Evolutionary conservation across 2,888 invertebrate genomes (phyloP).

Genomic region (Zygogramma bicolorata): DNA sequence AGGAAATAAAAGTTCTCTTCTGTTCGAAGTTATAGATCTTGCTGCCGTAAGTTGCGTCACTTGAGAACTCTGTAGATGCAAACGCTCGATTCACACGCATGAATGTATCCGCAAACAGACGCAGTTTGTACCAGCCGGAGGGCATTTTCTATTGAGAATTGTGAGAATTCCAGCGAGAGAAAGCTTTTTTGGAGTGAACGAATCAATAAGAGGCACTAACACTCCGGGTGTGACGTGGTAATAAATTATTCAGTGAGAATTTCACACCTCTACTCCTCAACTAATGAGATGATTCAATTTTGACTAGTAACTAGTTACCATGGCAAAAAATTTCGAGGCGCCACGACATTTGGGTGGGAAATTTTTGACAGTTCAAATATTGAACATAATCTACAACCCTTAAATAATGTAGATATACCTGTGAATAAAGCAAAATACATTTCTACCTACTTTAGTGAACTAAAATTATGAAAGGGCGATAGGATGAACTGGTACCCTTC

Average conservation of each 20-base stretch:
- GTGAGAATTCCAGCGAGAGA: conserved; percentile 43
- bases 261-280: no score
- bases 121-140: conserved; percentile 20
- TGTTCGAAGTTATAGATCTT: conserved; percentile 25
- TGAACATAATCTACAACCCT: no score
- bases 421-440: no score
- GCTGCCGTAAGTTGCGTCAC: conserved; percentile 18
- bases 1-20: conserved; percentile 29
- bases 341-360: no score
- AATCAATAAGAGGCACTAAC: background rate
- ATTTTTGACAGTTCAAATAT: no score
- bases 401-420: no score
- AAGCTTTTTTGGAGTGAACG: background rate
- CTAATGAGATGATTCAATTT: no score
- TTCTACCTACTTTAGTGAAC: no score
- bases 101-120: conserved; percentile 28
- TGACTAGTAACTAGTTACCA: no score
- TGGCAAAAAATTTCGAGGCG: no score
- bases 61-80: conserved; percentile 39
- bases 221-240: background rate
- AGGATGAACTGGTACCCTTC: no score
- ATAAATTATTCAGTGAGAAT: background rate
- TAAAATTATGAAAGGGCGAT: no score
- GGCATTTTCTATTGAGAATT: conserved; percentile 39
- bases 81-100: conserved; percentile 41